Base-by-base conservation (phyloP, 2,113 vertebrate species). In the Mormyrus iriodes region DNA sequence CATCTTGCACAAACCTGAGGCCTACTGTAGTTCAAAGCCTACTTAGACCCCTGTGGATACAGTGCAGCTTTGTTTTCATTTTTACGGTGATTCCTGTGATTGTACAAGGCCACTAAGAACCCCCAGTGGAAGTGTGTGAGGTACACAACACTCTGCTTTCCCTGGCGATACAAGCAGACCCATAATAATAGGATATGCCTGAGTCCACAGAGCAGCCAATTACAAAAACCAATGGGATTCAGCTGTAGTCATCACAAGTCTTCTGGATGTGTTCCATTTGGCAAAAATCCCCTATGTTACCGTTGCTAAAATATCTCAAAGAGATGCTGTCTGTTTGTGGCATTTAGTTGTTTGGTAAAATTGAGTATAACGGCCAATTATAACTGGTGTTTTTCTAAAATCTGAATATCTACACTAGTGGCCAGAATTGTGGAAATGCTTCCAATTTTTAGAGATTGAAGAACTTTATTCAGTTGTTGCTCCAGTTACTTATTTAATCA, bases 191-290 rank as follows among this genome's bases (percentile, higher is more conserved):
- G 90, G 91, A 90, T 90, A 85, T 90, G 58, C 89, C 84, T 92
- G 87, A 61, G 88, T 69, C 88, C 87, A 90, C 85, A 82, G 76
- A 90, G 88, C 79, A 53, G 35, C 39, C 53, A 24, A 44, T 53
- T 87, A 46, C 49, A 85, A 42, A 89, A 35, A 58, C 15, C 88
- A 88, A 82, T 86, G 79, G n/a, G 83, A 53, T 89, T 49, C 88
- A 85, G 69, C 86, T 88, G 61, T 91, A 89, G 91, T 87, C 90
- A 89, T 90, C 89, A 91, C 91, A 90, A 92, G 93, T 90, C 83
- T 85, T 58, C 76, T 91, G 91, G 91, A 92, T 55, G 31, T 76
- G 65, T 84, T 91, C 89, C 91, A 92, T 31, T 87, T 53, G 65
- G 88, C 88, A 27, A 58, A 85, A 13, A 89, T 49, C 83, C 65